Evolutionary conservation across 2,113 vertebrate genomes (phyloP), one percentile per base, ranked within the genome.

Genomic region (Nesoenas mayeri): DNA sequence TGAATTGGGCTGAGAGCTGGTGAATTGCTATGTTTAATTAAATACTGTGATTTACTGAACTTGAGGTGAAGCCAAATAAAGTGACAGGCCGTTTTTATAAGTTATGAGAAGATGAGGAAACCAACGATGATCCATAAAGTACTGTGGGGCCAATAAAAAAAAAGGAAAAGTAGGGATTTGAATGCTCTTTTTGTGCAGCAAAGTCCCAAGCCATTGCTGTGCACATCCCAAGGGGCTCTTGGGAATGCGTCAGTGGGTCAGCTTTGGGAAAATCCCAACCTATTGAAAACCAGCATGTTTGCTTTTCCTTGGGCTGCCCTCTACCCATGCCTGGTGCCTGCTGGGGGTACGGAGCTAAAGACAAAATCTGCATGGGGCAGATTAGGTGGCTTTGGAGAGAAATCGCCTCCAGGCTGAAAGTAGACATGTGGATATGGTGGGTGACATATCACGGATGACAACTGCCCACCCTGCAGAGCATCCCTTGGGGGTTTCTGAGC

Each of bases 361-460:
- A 15, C 42, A 15, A n/a, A 40, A 17, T 5, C 38, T 38, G 42
- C 16, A 16, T 44, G 48, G 50, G 24, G 12, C 7, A 12, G 38
- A 6, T 7, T 53, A 20, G 17, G 38, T 11, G 29, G 17, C 26
- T 22, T 42, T 18, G 82, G 79, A 51, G 79, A 54, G n/a, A 14
- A 72, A 24, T 29, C 7, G 9, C 20, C 34, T 42, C 62, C 36
- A 6, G 70, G 65, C 9, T 40, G 42, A 17, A 16, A 44, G 61
- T 13, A 10, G 31, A 22, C 0, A 10, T 31, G 6, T 4, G 0
- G 51, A 21, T 26, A 2, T 28, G 71, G 21, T 18, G 38, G 1
- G 15, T 7, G 50, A 15, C 57, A 6, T 5, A 0, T 3, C 3
- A 1, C 3, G 19, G 61, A 40, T 71, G 74, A 22, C 42, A 18